Conservation (phyloP, 2,797 vertebrate species). For the Zonotrichia albicollis region DNA sequence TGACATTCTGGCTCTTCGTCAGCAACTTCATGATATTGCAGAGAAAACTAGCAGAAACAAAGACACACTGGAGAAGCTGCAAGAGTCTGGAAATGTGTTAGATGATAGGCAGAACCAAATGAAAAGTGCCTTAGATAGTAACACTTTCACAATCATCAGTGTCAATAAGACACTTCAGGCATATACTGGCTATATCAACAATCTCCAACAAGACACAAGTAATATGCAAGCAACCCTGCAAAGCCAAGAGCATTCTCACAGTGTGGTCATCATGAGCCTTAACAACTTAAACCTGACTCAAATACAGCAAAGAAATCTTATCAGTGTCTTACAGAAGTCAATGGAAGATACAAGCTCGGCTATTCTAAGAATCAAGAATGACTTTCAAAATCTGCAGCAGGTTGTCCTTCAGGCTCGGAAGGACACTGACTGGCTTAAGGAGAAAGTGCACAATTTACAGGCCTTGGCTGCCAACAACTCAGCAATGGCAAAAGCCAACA, state of each 20-base stretch:
- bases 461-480: constrained; percentile 85
- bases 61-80: constrained; percentile 87
- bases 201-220: constrained; percentile 86
- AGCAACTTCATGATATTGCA: constrained; percentile 87
- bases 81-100: constrained; percentile 82
- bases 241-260: constrained; percentile 86
- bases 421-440: constrained; percentile 88
- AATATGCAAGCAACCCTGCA: constrained; percentile 88
- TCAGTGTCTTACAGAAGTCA: constrained; percentile 84
- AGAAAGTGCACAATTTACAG: constrained; percentile 89
- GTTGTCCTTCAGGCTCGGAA: constrained; percentile 86
- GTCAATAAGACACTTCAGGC: constrained; percentile 90
- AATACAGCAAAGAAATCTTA: constrained; percentile 86
- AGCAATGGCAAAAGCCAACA: constrained; percentile 86
- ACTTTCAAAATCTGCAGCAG: constrained; percentile 90
- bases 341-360: constrained; percentile 88
- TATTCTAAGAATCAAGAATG: constrained; percentile 87
- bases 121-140: constrained; percentile 84
- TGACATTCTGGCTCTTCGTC: constrained; percentile 87
- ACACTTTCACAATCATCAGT: constrained; percentile 83
- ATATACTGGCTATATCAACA: constrained; percentile 82
- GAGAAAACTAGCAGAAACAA: constrained; percentile 88
- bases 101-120: constrained; percentile 87
- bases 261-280: constrained; percentile 83
- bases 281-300: constrained; percentile 92